Conservation (phyloP, 2,888 invertebrate species). For the Polymixis flavicincta region DNA sequence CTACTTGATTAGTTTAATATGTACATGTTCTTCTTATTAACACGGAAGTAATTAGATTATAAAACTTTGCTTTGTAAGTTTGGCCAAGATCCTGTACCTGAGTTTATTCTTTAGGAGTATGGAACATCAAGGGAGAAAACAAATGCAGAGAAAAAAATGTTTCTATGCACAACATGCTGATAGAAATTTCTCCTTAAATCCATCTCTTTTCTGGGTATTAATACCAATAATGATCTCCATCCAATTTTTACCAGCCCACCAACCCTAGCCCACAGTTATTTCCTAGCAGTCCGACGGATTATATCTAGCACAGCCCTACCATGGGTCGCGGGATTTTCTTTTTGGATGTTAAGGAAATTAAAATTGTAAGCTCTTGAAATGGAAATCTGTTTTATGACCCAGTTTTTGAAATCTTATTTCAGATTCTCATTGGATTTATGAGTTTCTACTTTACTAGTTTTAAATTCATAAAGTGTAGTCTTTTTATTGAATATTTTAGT, state of each 20-base stretch:
- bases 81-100: background rate
- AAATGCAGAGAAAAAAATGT: background rate
- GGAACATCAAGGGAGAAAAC: background rate
- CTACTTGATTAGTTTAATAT: too few species aligned
- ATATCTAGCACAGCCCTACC: constrained; percentile 46
- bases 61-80: background rate
- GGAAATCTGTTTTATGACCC: constrained; percentile 35
- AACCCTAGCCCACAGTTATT: constrained; percentile 40
- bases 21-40: too few species aligned
- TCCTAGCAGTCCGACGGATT: constrained; percentile 40
- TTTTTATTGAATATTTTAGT: constrained; percentile 17
- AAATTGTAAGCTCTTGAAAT: constrained; percentile 50
- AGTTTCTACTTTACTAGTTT: constrained; percentile 17
- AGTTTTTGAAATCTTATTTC: constrained; percentile 31
- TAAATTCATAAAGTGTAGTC: constrained; percentile 1
- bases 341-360: constrained; percentile 59
- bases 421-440: constrained; percentile 20
- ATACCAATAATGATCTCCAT: background rate
- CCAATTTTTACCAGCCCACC: background rate
- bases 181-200: background rate
- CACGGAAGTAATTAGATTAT: too few species aligned
- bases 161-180: background rate
- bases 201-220: background rate
- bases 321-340: constrained; percentile 25
- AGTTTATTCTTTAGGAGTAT: background rate